phyloP scores from a whole-genome alignment of 2,888 invertebrate genomes.

The Heliconius hortense region DNA sequence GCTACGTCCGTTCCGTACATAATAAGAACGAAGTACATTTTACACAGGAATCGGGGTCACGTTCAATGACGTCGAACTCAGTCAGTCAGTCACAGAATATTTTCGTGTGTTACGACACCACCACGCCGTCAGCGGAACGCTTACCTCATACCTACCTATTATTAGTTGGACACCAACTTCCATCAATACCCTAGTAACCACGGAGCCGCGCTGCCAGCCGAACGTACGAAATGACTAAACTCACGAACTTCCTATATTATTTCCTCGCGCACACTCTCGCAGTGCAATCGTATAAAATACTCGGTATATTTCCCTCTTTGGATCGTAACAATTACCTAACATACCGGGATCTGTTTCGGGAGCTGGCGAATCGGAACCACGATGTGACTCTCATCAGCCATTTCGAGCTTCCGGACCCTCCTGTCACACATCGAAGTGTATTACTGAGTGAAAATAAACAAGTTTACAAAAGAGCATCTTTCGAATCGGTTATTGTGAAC shows the following conservation, averaged over 20 bases:
- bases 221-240: conserved; percentile 67
- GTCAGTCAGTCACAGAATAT: conserved; percentile 66
- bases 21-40: conserved; percentile 49
- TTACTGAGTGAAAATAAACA: conserved; percentile 65
- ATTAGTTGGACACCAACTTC: conserved; percentile 71
- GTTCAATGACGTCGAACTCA: conserved; percentile 57
- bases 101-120: conserved; percentile 72
- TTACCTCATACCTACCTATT: conserved; percentile 80
- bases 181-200: conserved; percentile 73
- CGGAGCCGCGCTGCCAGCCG: conserved; percentile 60
- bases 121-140: conserved; percentile 64
- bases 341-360: conserved; percentile 75
- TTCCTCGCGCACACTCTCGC: conserved; percentile 60
- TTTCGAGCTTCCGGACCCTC: conserved; percentile 70
- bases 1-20: neutral
- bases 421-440: conserved; percentile 81
- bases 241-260: conserved; percentile 53
- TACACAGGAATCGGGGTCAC: conserved; percentile 65
- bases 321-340: conserved; percentile 78
- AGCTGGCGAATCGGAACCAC: conserved; percentile 76
- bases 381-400: conserved; percentile 80
- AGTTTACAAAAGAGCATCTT: conserved; percentile 71
- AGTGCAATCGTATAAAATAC: conserved; percentile 71
- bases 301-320: conserved; percentile 79
- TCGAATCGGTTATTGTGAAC: conserved; percentile 74